Evolutionary conservation across 2,113 vertebrate species (phyloP).

Genomic region (Gymnogyps californianus): DNA sequence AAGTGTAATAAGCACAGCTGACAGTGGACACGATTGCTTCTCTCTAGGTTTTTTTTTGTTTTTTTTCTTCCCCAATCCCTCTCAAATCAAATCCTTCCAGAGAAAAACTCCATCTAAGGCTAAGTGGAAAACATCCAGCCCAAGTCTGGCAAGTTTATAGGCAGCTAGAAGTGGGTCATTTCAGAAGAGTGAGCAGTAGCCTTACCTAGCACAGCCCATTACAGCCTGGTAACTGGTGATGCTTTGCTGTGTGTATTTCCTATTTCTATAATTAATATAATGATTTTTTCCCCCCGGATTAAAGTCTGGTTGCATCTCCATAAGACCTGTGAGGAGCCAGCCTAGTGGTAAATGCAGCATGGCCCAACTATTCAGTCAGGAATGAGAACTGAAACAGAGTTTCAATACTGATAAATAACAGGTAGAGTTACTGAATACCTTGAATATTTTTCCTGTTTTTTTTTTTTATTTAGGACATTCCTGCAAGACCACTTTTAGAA

Average conservation of each 20-base stretch:
- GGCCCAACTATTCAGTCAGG: not conserved
- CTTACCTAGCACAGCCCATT: not conserved
- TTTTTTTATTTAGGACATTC: not conserved
- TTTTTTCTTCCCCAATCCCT: not conserved
- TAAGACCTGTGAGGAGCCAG: not conserved
- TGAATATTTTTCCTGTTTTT: not conserved
- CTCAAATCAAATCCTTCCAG: not conserved
- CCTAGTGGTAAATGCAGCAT: not conserved
- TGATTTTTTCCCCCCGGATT: fast-evolving
- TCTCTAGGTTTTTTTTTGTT: not conserved
- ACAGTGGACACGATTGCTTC: not conserved
- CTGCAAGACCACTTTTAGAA: not conserved
- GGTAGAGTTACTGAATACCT: not conserved
- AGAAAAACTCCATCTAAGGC: not conserved
- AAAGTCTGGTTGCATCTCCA: not conserved
- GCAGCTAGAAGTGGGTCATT: not conserved
- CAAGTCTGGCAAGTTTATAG: not conserved
- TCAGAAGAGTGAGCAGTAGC: not conserved
- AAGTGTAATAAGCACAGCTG: not conserved
- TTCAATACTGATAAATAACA: not conserved
- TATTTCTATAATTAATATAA: not conserved
- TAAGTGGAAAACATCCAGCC: not conserved
- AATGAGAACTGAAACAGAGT: not conserved
- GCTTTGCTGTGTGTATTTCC: not conserved
- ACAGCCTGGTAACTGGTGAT: not conserved